A percentile compares a stretch with the other conserved stretches of the same genome.
Evolutionary conservation across 2,888 invertebrate species (phyloP).

Genomic region (Synanthedon formicaeformis): DNA sequence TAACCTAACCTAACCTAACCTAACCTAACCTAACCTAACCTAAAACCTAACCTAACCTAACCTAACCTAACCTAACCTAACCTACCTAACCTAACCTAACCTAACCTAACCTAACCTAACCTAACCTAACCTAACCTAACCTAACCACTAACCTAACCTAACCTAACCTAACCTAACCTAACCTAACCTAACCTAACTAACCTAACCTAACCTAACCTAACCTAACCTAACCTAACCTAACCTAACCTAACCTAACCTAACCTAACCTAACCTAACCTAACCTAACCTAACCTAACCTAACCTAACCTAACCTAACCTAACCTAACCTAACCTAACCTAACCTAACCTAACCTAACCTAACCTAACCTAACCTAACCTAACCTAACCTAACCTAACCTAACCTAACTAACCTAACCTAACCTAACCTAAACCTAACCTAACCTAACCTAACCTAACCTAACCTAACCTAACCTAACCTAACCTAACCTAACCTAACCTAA

Average conservation of each 20-base stretch:
- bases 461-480: neutral
- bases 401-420: neutral
- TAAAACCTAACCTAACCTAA: constrained; percentile 2
- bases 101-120: constrained; percentile 2
- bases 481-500: neutral
- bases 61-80: constrained; percentile 2
- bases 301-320: neutral
- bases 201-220: constrained; percentile 4
- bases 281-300: neutral
- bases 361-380: neutral
- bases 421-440: neutral
- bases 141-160: constrained; percentile 2
- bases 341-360: neutral
- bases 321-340: neutral
- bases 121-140: constrained; percentile 2
- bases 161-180: constrained; percentile 2
- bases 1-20: constrained; percentile 2
- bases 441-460: neutral
- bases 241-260: constrained; percentile 1
- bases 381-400: neutral
- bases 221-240: constrained; percentile 4
- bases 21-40: constrained; percentile 2
- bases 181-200: constrained; percentile 4
- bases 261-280: neutral
- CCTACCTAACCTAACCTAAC: constrained; percentile 2